phyloP scores from a whole-genome alignment of 2,113 vertebrate genomes.

The Azemiops feae region DNA sequence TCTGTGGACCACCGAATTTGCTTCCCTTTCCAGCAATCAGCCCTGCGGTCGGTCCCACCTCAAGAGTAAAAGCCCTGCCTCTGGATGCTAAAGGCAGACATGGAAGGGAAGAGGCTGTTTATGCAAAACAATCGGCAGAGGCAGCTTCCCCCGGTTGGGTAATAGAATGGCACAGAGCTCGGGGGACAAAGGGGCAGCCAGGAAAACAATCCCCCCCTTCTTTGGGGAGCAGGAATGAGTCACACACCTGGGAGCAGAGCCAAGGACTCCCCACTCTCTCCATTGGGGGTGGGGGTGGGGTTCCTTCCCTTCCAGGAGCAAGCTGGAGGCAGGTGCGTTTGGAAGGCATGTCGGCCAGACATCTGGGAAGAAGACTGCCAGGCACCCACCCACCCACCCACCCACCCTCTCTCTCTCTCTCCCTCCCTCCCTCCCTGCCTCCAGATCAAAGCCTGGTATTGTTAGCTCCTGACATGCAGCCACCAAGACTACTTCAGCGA shows the following conservation, averaged over 20 bases:
- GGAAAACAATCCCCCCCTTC: not conserved
- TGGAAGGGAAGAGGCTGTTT: not conserved
- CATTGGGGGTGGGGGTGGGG: not conserved
- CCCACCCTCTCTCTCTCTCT: no score
- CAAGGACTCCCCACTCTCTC: not conserved
- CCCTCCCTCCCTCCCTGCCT: no score
- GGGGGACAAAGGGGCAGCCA: conserved; percentile 60
- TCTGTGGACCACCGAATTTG: not conserved
- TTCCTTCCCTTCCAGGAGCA: not conserved
- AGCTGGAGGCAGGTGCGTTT: not conserved
- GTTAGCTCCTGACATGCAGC: conserved; percentile 26
- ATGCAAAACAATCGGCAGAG: not conserved
- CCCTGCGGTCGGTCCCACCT: not conserved
- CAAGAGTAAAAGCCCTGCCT: not conserved
- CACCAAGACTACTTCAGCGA: conserved; percentile 5
- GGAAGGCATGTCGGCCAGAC: not conserved
- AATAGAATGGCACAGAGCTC: not conserved
- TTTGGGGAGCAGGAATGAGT: not conserved
- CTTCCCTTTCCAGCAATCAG: not conserved
- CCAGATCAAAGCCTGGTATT: conserved; percentile 41
- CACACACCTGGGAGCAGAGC: not conserved
- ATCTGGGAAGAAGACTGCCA: not conserved
- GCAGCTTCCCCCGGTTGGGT: not conserved
- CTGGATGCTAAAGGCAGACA: not conserved
- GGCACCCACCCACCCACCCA: not conserved